phyloP scores from a whole-genome alignment of 2,888 invertebrate species.

The Trichopoda pennipes region DNA sequence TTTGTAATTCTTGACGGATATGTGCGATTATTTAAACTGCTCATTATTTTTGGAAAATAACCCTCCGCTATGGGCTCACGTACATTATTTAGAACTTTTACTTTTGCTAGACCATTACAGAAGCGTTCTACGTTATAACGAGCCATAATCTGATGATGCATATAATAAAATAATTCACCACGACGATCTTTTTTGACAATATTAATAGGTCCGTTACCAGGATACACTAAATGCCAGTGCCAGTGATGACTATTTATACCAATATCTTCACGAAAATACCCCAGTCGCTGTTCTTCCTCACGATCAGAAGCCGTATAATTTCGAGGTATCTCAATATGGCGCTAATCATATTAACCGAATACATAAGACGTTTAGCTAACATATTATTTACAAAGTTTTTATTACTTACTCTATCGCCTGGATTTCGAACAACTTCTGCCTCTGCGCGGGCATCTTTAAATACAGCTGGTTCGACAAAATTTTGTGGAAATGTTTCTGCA shows the following conservation, averaged over 20 bases:
- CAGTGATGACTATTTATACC: slow-evolving; percentile 94
- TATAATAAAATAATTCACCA: slow-evolving; percentile 88
- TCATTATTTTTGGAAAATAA: slow-evolving; percentile 91
- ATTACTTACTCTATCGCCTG: slow-evolving; percentile 80
- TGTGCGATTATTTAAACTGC: slow-evolving; percentile 84
- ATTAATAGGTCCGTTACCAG: slow-evolving; percentile 84
- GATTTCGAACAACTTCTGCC: slow-evolving; percentile 83
- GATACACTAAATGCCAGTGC: slow-evolving; percentile 95
- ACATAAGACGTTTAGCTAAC: background rate
- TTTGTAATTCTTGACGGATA: slow-evolving; percentile 87
- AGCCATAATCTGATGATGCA: slow-evolving; percentile 85
- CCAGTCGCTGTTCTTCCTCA: slow-evolving; percentile 90
- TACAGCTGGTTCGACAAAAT: slow-evolving; percentile 89
- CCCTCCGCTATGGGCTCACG: slow-evolving; percentile 87
- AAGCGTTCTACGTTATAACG: slow-evolving; percentile 90
- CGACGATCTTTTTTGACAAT: slow-evolving; percentile 88
- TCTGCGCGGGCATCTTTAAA: slow-evolving; percentile 87
- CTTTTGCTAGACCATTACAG: slow-evolving; percentile 85
- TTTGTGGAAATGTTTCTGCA: slow-evolving; percentile 90
- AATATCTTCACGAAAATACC: slow-evolving; percentile 92
- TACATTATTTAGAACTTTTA: slow-evolving; percentile 85
- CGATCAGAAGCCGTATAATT: slow-evolving; percentile 88
- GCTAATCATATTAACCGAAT: slow-evolving; percentile 47
- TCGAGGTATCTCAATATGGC: slow-evolving; percentile 85
- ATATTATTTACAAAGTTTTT: background rate